phyloP scores from a whole-genome alignment of 2,888 invertebrate species.

The Acanthosepion pharaonis region DNA sequence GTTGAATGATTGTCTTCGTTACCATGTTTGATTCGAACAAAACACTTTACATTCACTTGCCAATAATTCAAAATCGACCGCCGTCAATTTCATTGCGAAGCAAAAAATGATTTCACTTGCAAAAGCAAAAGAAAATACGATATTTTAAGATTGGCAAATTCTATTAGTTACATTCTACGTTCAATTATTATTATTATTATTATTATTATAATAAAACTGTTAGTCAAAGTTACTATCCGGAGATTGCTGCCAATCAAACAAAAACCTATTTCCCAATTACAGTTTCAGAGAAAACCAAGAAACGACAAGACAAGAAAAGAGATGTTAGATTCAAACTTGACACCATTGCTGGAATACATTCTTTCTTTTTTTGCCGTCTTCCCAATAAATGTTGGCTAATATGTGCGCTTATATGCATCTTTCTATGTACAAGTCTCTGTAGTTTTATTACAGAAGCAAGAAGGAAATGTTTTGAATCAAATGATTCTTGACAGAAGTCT shows the following conservation, averaged over 20 bases:
- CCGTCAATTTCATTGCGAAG: no score
- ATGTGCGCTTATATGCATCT: not conserved
- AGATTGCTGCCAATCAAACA: not conserved
- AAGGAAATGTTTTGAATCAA: not conserved
- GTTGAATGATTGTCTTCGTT: no score
- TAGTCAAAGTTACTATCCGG: not conserved
- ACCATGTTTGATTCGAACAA: no score
- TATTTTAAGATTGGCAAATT: no score
- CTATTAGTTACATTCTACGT: no score
- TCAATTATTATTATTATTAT: not conserved
- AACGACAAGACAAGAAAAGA: not conserved
- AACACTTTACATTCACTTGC: no score
- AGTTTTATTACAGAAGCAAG: not conserved
- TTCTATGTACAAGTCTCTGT: not conserved
- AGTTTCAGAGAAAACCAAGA: not conserved
- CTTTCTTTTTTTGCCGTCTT: not conserved
- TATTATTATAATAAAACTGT: not conserved
- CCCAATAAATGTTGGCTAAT: not conserved
- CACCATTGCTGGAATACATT: not conserved
- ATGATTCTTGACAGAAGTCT: not conserved
- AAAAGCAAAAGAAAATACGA: no score
- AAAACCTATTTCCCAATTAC: conserved; percentile 14
- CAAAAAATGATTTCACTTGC: no score
- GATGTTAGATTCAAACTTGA: not conserved
- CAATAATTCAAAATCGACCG: no score